Evolutionary conservation across 2,888 invertebrate genomes (phyloP), one percentile per base, ranked within the genome.

Genomic region (Crossocerus cetratus): DNA sequence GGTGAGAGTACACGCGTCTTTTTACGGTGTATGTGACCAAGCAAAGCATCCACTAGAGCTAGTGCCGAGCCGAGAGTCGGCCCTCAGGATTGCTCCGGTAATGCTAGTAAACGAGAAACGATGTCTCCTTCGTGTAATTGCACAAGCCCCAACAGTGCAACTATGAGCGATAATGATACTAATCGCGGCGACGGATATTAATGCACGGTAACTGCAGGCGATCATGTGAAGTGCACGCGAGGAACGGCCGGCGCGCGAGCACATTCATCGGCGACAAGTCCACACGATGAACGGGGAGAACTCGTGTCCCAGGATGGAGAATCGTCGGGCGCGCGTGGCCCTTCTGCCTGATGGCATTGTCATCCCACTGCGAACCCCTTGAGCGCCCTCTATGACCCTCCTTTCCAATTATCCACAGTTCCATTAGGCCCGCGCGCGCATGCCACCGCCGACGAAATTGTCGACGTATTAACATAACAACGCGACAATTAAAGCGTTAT

Each of bases 391-490:
- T 65, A 42, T 63, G 56, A 66, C 68, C 69, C 73, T 65, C 68
- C 71, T 59, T 81, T 70, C 86, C 88, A 88, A 89, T 89, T 87
- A 88, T 83, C 68, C 72, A 81, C 75, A 84, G 86, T 85, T 85
- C 88, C 86, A 88, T 89, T 89, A 89, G 87, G 77, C 75, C 65
- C 82, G 76, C 72, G 76, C 32, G 76, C 72, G 75, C 80, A 80
- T 80, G 76, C 83, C 78, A 42, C 62, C 78, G 44, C 62, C 61
- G 77, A 80, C 69, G 81, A 85, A 89, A 89, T 89, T 87, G 88
- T 88, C 82, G 80, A 63, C 82, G 80, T 84, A 88, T 89, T 88
- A 87, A 87, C 87, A 88, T 87, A 89, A 88, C 87, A 84, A 85
- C 76, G 81, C 78, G 80, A 78, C 85, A 84, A 87, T 88, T 88